These are phyloP conservation scores for Halichoeres trimaculatus DNA, from an alignment of 2,113 vertebrate genomes.

Conservation along the genomic window DNA sequence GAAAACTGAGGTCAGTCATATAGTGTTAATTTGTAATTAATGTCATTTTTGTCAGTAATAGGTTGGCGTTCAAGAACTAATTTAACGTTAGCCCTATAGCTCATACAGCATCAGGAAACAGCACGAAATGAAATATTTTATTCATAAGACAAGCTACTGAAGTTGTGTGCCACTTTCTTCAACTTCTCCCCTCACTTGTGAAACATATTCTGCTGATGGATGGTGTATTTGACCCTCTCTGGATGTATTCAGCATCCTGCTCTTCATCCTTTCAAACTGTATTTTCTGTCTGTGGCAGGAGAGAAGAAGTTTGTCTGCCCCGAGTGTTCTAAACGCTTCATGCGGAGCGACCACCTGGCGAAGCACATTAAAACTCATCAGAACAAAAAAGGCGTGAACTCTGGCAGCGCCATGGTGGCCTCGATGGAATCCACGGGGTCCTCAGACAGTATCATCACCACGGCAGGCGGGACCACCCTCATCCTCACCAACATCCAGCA, in stretches of 20 bases:
- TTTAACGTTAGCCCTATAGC: conserved; percentile 6
- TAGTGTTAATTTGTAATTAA: conserved; percentile 12
- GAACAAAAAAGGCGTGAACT: conserved; percentile 98
- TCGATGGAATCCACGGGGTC: conserved; percentile 91
- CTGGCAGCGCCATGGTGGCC: conserved; percentile 91
- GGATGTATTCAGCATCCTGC: conserved; percentile 27
- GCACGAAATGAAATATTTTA: conserved; percentile 10
- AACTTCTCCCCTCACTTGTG: not conserved
- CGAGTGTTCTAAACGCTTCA: conserved; percentile 99
- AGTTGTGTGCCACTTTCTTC: not conserved
- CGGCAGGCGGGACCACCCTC: conserved; percentile 96
- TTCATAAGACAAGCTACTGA: conserved; percentile 15
- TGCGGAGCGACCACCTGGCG: conserved; percentile 99
- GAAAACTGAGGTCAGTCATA: conserved; percentile 25
- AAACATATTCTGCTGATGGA: conserved; percentile 5
- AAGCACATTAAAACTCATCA: conserved; percentile 99
- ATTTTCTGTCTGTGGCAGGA: conserved; percentile 83
- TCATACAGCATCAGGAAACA: conserved; percentile 5
- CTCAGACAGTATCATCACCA: conserved; percentile 96
- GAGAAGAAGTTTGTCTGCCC: conserved; percentile 99
- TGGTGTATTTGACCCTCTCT: conserved; percentile 16
- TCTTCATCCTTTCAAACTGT: conserved; percentile 15
- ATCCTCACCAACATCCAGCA: conserved; percentile 99
- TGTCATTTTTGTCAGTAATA: conserved; percentile 18
- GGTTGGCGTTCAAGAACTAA: conserved; percentile 22